These are phyloP conservation scores for Deilephila elpenor DNA, from an alignment of 2,888 invertebrate genomes.

Conservation along the genomic window DNA sequence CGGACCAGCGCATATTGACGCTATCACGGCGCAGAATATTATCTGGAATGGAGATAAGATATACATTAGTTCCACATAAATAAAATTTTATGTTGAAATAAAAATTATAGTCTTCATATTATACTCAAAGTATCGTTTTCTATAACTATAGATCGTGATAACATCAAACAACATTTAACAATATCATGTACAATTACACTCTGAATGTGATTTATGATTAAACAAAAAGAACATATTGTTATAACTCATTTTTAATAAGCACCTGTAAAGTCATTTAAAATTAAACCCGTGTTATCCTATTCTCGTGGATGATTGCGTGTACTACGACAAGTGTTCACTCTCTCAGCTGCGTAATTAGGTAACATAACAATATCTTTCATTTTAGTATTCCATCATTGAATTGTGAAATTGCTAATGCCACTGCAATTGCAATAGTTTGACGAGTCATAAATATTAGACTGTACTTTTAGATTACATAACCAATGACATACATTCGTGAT, in stretches of 20 bases:
- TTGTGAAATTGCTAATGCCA: slow-evolving; percentile 56
- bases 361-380: slow-evolving; percentile 63
- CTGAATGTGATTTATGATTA: too few relatives aligned
- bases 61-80: slow-evolving; percentile 21
- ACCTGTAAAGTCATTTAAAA: slow-evolving; percentile 20
- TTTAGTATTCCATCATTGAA: slow-evolving; percentile 54
- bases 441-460: slow-evolving; percentile 39
- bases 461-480: slow-evolving; percentile 12
- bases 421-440: slow-evolving; percentile 22
- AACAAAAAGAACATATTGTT: background rate
- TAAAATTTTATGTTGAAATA: background rate
- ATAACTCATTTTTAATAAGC: slow-evolving; percentile 6
- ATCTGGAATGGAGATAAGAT: slow-evolving; percentile 68
- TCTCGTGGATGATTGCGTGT: slow-evolving; percentile 58
- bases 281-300: slow-evolving; percentile 33
- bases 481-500: background rate
- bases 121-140: too few relatives aligned
- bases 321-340: slow-evolving; percentile 48
- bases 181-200: background rate
- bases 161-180: too few relatives aligned
- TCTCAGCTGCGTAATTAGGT: slow-evolving; percentile 61
- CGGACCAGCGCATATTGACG: slow-evolving; percentile 61
- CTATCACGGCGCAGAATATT: slow-evolving; percentile 59
- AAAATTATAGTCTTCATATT: background rate
- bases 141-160: too few relatives aligned